Evolutionary conservation across 2,797 vertebrate species (phyloP).

Genomic region (Takifugu ocellatus): DNA sequence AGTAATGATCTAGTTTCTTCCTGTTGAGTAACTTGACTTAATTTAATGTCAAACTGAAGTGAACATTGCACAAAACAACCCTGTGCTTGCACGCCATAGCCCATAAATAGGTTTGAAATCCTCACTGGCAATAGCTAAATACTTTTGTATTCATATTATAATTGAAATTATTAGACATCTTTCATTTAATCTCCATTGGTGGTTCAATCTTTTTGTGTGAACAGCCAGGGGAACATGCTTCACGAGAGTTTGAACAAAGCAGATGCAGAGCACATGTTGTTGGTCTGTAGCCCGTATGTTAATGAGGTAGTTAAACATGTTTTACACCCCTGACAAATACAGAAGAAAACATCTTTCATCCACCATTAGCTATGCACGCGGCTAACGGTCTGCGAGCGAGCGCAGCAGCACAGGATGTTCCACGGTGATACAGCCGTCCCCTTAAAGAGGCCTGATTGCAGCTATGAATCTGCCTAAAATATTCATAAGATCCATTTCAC

Average conservation of each 20-base stretch:
- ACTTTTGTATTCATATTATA: too few species aligned
- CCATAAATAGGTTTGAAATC: too few species aligned
- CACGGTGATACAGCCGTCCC: constrained; percentile 47
- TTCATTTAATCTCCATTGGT: neutral
- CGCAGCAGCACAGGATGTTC: constrained; percentile 32
- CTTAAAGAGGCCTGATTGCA: constrained; percentile 66
- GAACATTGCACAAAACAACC: too few species aligned
- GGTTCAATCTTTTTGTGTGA: neutral
- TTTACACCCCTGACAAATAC: constrained; percentile 12
- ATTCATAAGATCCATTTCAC: constrained; percentile 97
- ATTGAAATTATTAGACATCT: too few species aligned
- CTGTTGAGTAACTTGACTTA: too few species aligned
- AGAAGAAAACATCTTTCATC: constrained; percentile 21
- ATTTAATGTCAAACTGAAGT: too few species aligned
- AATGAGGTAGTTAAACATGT: constrained; percentile 1
- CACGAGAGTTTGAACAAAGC: neutral
- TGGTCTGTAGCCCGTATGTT: constrained; percentile 1
- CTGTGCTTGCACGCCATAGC: too few species aligned
- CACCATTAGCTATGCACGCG: constrained; percentile 45
- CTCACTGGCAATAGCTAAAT: too few species aligned
- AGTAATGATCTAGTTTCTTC: too few species aligned
- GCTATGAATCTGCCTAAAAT: constrained; percentile 86
- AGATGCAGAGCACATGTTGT: too few species aligned
- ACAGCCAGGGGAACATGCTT: neutral
- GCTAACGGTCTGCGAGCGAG: constrained; percentile 44